Evolutionary conservation across 2,797 vertebrate species (phyloP).

Genomic region (Microtus obscurus): DNA sequence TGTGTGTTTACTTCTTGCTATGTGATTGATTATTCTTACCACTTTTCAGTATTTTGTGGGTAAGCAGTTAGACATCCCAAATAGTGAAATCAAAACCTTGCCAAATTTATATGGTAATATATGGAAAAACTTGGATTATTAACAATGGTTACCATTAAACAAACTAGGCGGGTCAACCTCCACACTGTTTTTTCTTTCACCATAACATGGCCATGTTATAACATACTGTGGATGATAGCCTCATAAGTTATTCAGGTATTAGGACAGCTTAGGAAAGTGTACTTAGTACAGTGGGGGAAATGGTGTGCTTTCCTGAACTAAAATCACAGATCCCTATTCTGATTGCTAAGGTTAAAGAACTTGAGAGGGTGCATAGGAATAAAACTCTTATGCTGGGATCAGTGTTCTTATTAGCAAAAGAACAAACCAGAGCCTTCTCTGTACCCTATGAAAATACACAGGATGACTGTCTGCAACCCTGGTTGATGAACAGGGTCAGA

Average conservation of each 20-base stretch:
- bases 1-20: not conserved
- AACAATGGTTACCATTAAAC: not conserved
- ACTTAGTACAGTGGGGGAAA: not conserved
- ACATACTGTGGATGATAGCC: not conserved
- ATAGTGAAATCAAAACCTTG: not conserved
- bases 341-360: not conserved
- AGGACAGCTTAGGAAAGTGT: not conserved
- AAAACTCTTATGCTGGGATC: not conserved
- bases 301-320: not conserved
- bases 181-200: not conserved
- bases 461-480: not conserved
- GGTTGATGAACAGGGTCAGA: not conserved
- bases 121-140: not conserved
- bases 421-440: not conserved
- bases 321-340: not conserved
- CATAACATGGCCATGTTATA: not conserved
- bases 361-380: not conserved
- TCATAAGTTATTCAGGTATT: not conserved
- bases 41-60: not conserved
- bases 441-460: not conserved
- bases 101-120: not conserved
- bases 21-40: not conserved
- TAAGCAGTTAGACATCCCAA: not conserved
- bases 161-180: not conserved
- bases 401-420: not conserved